A percentile compares a stretch with the other conserved stretches of the same genome.
Conservation (phyloP, 2,113 vertebrate genomes). For the Lampris incognitus region DNA sequence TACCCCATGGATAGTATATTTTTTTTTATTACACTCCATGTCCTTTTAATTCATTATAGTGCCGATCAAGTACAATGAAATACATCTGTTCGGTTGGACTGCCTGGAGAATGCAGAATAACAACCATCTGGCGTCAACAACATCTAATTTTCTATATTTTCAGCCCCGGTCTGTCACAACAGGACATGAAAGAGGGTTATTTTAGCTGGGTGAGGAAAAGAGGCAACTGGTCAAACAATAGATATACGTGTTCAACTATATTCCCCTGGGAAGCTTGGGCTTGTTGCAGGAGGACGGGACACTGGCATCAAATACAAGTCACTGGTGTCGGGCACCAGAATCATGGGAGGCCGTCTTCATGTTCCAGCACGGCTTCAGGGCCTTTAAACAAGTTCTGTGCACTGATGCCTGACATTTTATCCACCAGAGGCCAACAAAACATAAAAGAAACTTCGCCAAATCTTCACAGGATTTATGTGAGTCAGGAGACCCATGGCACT, state of each 20-base stretch:
- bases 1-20: background rate
- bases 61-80: background rate
- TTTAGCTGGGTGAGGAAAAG: constrained; percentile 56
- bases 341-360: constrained; percentile 22
- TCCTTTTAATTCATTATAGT: background rate
- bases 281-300: constrained; percentile 11
- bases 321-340: constrained; percentile 26
- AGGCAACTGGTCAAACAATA: background rate
- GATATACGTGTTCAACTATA: background rate
- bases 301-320: background rate
- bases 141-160: constrained; percentile 58
- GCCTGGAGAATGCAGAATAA: constrained; percentile 70
- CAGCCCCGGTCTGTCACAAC: constrained; percentile 56
- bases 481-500: constrained; percentile 55
- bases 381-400: constrained; percentile 35
- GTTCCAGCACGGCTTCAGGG: constrained; percentile 31
- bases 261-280: constrained; percentile 9
- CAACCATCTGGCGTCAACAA: constrained; percentile 67
- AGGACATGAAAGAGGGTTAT: constrained; percentile 74
- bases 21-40: background rate
- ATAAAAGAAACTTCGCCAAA: constrained; percentile 61
- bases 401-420: constrained; percentile 58
- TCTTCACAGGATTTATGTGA: constrained; percentile 60
- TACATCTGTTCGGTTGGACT: constrained; percentile 67
- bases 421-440: constrained; percentile 50